A percentile compares a stretch with the other conserved stretches of the same genome.
Evolutionary conservation across 2,888 invertebrate species (phyloP).

Genomic region (Cepaea hortensis): DNA sequence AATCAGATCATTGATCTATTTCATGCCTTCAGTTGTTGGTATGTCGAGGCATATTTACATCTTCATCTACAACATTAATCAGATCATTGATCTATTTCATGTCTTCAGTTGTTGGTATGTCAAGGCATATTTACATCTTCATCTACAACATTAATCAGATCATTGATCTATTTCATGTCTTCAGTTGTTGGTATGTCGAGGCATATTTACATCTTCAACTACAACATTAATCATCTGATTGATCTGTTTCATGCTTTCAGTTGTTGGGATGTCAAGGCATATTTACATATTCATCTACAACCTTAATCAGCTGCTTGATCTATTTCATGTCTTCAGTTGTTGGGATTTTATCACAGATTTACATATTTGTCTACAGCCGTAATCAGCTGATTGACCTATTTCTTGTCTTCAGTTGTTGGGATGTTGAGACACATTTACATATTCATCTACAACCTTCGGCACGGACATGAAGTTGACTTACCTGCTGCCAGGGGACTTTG

Average conservation of each 20-base stretch:
- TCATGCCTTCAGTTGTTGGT: no score
- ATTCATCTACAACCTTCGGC: constrained; percentile 36
- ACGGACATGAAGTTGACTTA: neutral
- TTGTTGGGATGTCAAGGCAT: constrained; percentile 36
- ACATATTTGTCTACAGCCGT: no score
- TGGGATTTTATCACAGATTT: no score
- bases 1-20: neutral
- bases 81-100: neutral
- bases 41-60: no score
- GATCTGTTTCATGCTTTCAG: neutral
- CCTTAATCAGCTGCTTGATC: neutral
- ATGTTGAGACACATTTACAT: constrained; percentile 37
- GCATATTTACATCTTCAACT: no score
- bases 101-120: constrained; percentile 35
- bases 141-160: neutral
- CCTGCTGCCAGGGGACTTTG: neutral
- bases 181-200: constrained; percentile 36
- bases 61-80: no score
- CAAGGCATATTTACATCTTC: constrained; percentile 41
- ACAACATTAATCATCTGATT: no score
- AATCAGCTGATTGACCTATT: neutral
- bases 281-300: constrained; percentile 38
- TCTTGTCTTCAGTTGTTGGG: constrained; percentile 33
- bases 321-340: no score
- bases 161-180: neutral